Base-by-base conservation (phyloP, 2,888 invertebrate genomes). In the Agonopterix arenella region DNA sequence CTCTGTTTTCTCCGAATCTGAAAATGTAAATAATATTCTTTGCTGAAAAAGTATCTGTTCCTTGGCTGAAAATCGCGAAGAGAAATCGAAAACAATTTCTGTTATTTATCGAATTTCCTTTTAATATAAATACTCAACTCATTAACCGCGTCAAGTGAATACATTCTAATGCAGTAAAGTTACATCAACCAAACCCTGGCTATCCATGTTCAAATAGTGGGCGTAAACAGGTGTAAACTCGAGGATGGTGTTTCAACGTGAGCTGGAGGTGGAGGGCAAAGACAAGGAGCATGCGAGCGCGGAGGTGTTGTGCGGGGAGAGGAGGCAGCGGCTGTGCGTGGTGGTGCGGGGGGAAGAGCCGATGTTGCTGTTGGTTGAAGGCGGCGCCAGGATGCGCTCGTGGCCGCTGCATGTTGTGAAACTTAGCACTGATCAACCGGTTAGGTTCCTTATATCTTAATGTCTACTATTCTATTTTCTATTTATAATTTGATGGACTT, bases 231-330 rank as follows among this genome's bases (percentile, higher is more conserved):
- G 38, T 28, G 28, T 5, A 1, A 18, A 18, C 10, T 37, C 36
- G 9, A 47, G n/a, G 38, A 52, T 52, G 38, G 46, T 60, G 4
- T 46, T 72, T 9, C 66, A 58, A 52, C 68, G 58, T 38, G 73
- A 68, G 11, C 61, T 66, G 68, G 28, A 13, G 13, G 13, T 13
- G 13, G 76, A 73, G 11, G 63, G 56, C 45, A 74, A 66, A 52
- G 77, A 77, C 37, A 73, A 65, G 52, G 77, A 77, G 40, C 55
- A 60, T 9, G 58, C 57, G 40, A 48, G 48, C 10, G 55, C 50
- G 4, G 76, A 75, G 47, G 58, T 70, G 58, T 68, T 74, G 46
- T 64, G 70, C 47, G 44, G 43, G 5, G 52, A 49, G 18, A 46
- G 46, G 42, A 52, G 38, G 42, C 59, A 57, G 48, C 56, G 60